Base-by-base conservation (phyloP, 2,888 invertebrate genomes). In the Pristionchus fissidentatus region DNA sequence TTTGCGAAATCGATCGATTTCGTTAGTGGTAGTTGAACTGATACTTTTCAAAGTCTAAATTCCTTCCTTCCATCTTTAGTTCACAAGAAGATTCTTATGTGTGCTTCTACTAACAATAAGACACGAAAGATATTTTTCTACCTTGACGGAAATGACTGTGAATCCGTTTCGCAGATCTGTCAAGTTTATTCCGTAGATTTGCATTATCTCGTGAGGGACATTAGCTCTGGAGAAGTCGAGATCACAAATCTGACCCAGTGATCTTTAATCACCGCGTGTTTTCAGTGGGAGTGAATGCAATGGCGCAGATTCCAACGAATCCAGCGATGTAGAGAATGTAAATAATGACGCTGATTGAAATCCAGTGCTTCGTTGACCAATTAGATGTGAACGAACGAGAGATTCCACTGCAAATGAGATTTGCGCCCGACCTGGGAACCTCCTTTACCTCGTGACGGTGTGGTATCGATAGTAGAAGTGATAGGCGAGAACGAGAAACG, bases 401-500 rank as follows among this genome's bases (percentile, higher is more conserved):
- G 26, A 70, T 70, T 22, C 70, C 70, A 41, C 70, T 70, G 43
- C 46, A 46, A 15, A 15, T 10, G 46, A 46, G 46, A 46, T 7
- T 46, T 46, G 7, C 46, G 46, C 7, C 7, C 46, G 15, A 46
- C 15, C 15, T 46, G 8, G 15, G 46, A 15, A 46, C 55, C 62
- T 10, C 13, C 8, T 38, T 22, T 19, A 77, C 75, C 49, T 46
- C 5, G 75, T 49, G 0, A 77, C 49, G 0, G 49, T 77, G 19
- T 77, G 46, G 32, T 32, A 52, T 29, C 75, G 5, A 26, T 77
- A 77, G 4, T 49, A 22, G 49, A 41, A 77, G 35, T 77, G 75
- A 49, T 77, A 77, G 32, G 75, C 75, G 22, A 77, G 75, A 0
- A 77, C 49, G 32, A 77, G 75, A n/a, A 77, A 77, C 22, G 75